phyloP scores from a whole-genome alignment of 2,888 invertebrate species.

The Pyrocoelia pectoralis region DNA sequence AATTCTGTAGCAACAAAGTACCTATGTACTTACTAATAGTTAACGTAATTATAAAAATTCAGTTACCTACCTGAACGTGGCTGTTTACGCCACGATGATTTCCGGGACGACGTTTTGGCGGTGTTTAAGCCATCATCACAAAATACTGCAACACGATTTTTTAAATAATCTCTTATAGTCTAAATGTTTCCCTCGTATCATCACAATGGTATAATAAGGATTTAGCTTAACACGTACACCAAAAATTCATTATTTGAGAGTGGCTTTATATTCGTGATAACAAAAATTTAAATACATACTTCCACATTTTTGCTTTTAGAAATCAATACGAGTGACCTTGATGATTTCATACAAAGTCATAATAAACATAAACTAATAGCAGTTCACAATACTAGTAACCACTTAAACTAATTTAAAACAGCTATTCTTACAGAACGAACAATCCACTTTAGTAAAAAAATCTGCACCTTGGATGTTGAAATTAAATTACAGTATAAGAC shows the following conservation, averaged over 20 bases:
- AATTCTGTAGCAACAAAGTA: too few species aligned
- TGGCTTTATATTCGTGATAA: neutral
- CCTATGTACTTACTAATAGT: too few species aligned
- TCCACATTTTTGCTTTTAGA: neutral
- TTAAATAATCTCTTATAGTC: conserved; percentile 8
- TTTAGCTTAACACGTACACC: too few species aligned
- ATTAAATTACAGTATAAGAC: neutral
- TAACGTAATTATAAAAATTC: too few species aligned
- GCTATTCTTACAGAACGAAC: neutral
- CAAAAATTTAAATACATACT: neutral
- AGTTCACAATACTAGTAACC: neutral
- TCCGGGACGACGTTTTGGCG: conserved; percentile 58
- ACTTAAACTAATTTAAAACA: neutral
- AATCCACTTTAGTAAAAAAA: neutral
- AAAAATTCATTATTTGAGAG: too few species aligned
- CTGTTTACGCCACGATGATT: conserved; percentile 58
- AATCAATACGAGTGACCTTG: conserved; percentile 10
- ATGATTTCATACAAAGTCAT: neutral
- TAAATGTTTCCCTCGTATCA: conserved; percentile 11
- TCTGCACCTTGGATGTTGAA: neutral
- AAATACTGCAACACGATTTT: conserved; percentile 23
- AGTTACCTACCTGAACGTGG: conserved; percentile 54
- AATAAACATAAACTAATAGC: neutral
- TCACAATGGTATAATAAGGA: too few species aligned
- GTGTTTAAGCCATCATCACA: conserved; percentile 51